A percentile compares a stretch with the other conserved stretches of the same genome.
These are phyloP conservation scores for Heteractis magnifica DNA, from an alignment of 92 coral and sea anemone species.

Conservation along the genomic window DNA sequence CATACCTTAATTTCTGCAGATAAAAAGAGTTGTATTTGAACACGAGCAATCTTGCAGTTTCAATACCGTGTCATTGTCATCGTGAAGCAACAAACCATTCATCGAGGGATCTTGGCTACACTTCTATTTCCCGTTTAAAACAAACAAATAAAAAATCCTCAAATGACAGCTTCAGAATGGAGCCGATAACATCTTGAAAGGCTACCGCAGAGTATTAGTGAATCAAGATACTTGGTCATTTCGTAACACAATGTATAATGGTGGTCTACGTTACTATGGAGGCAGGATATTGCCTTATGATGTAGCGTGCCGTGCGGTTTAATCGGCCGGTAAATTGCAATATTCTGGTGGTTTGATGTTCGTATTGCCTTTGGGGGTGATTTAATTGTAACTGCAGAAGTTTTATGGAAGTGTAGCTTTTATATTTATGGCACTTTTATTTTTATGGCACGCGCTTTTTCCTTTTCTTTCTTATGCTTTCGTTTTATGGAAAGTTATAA, in stretches of 20 bases:
- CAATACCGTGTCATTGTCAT: background rate
- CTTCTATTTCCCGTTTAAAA: background rate
- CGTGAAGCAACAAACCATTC: background rate
- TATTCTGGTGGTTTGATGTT: background rate
- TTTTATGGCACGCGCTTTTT: background rate
- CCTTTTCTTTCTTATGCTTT: background rate
- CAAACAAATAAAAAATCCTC: slow-evolving; percentile 1
- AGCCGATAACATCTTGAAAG: slow-evolving; percentile 2
- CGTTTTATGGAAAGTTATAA: no score
- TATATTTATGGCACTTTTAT: background rate
- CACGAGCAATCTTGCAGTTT: background rate
- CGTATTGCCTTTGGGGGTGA: background rate
- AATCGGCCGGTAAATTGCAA: background rate
- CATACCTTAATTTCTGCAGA: background rate
- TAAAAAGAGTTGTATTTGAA: background rate
- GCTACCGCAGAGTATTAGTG: background rate
- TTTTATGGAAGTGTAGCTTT: background rate
- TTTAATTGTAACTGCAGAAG: background rate
- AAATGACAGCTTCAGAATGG: background rate
- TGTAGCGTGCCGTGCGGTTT: background rate
- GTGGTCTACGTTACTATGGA: no score
- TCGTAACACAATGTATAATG: no score
- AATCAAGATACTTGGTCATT: background rate
- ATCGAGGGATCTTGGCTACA: background rate
- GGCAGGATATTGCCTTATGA: background rate